A percentile compares a stretch with the other conserved stretches of the same genome.
Conservation (phyloP, 2,797 vertebrate genomes). For the Poecile montanus region DNA sequence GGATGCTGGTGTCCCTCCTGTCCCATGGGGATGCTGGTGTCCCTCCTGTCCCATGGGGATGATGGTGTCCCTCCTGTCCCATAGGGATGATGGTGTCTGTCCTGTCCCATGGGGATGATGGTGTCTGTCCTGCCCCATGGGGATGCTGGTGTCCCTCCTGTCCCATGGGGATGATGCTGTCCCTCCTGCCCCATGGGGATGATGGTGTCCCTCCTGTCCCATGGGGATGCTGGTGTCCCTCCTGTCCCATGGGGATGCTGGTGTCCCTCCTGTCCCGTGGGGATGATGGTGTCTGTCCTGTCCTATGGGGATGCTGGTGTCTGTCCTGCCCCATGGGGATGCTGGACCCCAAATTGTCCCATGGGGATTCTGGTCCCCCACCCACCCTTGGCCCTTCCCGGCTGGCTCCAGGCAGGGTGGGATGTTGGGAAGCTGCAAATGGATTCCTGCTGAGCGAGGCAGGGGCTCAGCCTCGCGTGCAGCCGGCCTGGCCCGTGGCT, state of each 20-base stretch:
- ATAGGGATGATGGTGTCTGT: too few relatives aligned
- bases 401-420: neutral
- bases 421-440: neutral
- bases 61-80: too few relatives aligned
- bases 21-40: neutral
- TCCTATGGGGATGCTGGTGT: too few relatives aligned
- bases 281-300: neutral
- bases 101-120: too few relatives aligned
- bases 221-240: too few relatives aligned
- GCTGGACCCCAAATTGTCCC: neutral
- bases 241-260: neutral
- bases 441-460: rapidly evolving
- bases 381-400: neutral
- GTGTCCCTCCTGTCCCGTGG: neutral
- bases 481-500: neutral
- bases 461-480: neutral
- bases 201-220: too few relatives aligned
- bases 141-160: neutral
- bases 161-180: neutral
- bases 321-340: too few relatives aligned
- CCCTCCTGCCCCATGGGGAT: too few relatives aligned
- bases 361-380: neutral
- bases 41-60: too few relatives aligned
- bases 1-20: too few relatives aligned
- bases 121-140: neutral